Evolutionary conservation across 23 tunicate genomes (phyloP), one percentile per base, ranked within the genome.

Genomic region (Oikopleura albicans): DNA sequence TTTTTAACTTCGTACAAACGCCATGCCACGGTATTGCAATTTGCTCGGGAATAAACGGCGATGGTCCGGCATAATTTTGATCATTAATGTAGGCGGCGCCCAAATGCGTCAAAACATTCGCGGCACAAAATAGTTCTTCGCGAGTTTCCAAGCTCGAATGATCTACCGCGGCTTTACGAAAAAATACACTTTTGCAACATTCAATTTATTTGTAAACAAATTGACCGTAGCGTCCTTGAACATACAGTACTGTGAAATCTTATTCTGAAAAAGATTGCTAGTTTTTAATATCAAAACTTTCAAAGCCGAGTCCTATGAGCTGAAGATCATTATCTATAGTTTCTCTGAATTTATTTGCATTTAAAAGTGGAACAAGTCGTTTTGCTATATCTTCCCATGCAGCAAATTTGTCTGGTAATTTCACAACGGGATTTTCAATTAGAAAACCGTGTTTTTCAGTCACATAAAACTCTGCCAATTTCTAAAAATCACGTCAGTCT

Each of bases 81-180:
- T 71, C 79, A 29, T 71, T 27, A 2, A 71, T 37, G 79, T 71
- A 71, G 31, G 79, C 79, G 37, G 79, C 79, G 28, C 79, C 79
- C 37, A 71, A 37, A 71, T 71, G 79, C 4, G 79, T 71, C 34
- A 71, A 37, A 31, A 71, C 35, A 37, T 16, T 29, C 33, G 79
- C 79, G 4, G 79, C 79, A 71, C 35, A 29, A 37, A 71, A 71
- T 29, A 71, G 27, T 31, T 71, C 79, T 71, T 71, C 59, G 59
- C 59, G 59, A 22, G 59, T 8, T 49, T 49, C 16, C 16, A 49
- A 22, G 59, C 8, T 49, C 59, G 59, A 49, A 49, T 49, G 16
- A 22, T 49, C 59, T 49, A 49, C 8, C n/a, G n/a, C n/a, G n/a
- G n/a, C n/a, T n/a, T n/a, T n/a, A n/a, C n/a, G n/a, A n/a, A n/a